Evolutionary conservation across 2,888 invertebrate genomes (phyloP), one percentile per base, ranked within the genome.

Genomic region (Nezara viridula): DNA sequence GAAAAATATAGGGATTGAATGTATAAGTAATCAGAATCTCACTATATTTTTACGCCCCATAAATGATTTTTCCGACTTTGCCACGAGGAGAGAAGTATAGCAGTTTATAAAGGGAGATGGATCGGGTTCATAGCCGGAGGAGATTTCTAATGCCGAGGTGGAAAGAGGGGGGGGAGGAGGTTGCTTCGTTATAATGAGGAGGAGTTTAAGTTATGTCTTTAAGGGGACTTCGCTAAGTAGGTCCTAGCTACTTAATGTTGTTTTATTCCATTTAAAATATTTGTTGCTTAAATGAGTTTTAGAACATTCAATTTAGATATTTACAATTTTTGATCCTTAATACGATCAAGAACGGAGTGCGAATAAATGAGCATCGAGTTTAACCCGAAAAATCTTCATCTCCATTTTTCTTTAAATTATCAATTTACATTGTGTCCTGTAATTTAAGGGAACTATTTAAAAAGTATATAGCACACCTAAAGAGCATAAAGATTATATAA

Each of bases 1-100:
- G 66, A 73, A 73, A 73, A 73, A 73, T 73, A 73, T 73, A 37
- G 66, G 32, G 66, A 73, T 73, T 37, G 66, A 73, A 73, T 73
- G 66, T 73, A 73, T 73, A 73, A 73, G 66, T 73, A 73, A 73
- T 73, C 66, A 73, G 66, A 73, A 73, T 37, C 60, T 60, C 66
- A 73, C 66, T 37, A 73, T 37, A 73, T 73, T 73, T 73, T 73
- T 37, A 73, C 32, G 66, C 37, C 66, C 6, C 66, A 73, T 73
- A 73, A 73, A 73, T 73, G 66, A 73, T 73, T 73, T 73, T 73
- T 73, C 66, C 19, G 66, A 66, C 66, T 66, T 66, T 66, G 19
- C 66, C 66, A 66, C n/a, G n/a, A 5, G 9, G 66, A 7, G 19
- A 19, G 66, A 37, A 37, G 66, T 73, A 73, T 73, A 21, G 66